Evolutionary conservation across 35 echinoderm and acorn worm species (phyloP), one percentile per base, ranked within the genome.

Genomic region (Anneissia japonica): DNA sequence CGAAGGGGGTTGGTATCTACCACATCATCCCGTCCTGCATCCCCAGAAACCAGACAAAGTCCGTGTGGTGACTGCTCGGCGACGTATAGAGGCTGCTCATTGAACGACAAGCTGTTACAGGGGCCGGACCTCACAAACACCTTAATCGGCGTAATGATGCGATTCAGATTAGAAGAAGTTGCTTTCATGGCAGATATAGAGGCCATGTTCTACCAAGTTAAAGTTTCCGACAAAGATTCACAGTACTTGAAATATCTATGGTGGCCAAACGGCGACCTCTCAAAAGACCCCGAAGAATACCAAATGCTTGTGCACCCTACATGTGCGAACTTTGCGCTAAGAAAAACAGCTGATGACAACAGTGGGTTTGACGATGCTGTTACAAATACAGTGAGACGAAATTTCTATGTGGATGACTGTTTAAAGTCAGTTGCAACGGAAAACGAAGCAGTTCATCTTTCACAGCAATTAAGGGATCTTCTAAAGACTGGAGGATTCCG

Each of bases 331-430:
- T 85, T 34, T 75, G 72, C 51, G 7, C 64, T 85, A 3, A 28
- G 37, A 33, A 85, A 28, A 34, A 38, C 31, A 30, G 83, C 64
- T 23, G 83, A 85, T 14, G 56, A 85, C 72, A 75, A 38, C 30
- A 55, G 28, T 0, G 11, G 17, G 3, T 72, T 72, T 34, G 9
- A 23, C 9, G 56, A 74, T 31, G 83, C 72, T 3, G 64, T 38
- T 74, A 11, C 11, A 0, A 34, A 39, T 23, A 74, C 39, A 35
- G 73, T 85, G 55, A 7, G n/a, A 0, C 31, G 75, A 21, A 76
- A 85, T 35, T 75, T 85, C 29, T 85, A 85, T 39, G 84, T 85
- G 16, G 84, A 85, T 64, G 72, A 85, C 39, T 74, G 84, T 32
- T 23, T 85, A 29, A 36, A 32, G 35, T 85, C 72, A 0, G 56